Base-by-base conservation (phyloP, 2,797 vertebrate species). In the Phoebastria nigripes region DNA sequence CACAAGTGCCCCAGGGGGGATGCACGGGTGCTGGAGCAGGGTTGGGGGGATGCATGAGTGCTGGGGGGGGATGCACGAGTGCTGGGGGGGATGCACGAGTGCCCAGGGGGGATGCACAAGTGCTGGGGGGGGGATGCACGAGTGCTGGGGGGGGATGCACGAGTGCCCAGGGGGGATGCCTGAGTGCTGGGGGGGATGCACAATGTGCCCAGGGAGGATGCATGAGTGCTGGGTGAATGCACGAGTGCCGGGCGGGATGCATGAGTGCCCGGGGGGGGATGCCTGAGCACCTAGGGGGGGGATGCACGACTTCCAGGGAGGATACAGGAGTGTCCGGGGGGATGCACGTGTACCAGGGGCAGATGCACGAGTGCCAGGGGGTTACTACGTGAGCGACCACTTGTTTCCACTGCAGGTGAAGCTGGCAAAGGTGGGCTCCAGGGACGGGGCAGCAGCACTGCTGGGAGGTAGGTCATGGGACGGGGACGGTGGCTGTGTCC, bases 371-470 rank as follows among this genome's bases (percentile, higher is more conserved):
- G 72, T 11, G 21, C 12, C 6, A 3, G 51, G 26, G 37, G 20
- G 21, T 12, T 41, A 15, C 33, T 6, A 12, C 2, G 2, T 12
- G 8, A 11, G 16, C 2, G 14, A 11, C 35, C 31, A 0, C 52
- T 42, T 21, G 13, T 63, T 35, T 11, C 41, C 4, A 3, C 52
- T 9, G 71, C 82, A 93, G 92, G 77, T 82, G 87, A 78, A 29
- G 65, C 25, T 77, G 41, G n/a, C 13, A 0, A n/a, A 25, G 55
- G n/a, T 44, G 61, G n/a, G 7, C 15, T 37, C 47, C 72, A 7
- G 37, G 3, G 8, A 5, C 2, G 4, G 42, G 29, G 20, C 16
- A 77, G 54, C 46, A 25, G 46, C 59, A 0, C 54, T 20, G 65
- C 65, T 3, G 11, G 58, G 19, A 73, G 87, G 92, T 93, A 39